Percentiles rank a stretch among this genome's conserved stretches.
These are phyloP conservation scores for Spatulosminthurus flaviceps DNA, from an alignment of 2,888 invertebrate genomes.

Conservation along the genomic window DNA sequence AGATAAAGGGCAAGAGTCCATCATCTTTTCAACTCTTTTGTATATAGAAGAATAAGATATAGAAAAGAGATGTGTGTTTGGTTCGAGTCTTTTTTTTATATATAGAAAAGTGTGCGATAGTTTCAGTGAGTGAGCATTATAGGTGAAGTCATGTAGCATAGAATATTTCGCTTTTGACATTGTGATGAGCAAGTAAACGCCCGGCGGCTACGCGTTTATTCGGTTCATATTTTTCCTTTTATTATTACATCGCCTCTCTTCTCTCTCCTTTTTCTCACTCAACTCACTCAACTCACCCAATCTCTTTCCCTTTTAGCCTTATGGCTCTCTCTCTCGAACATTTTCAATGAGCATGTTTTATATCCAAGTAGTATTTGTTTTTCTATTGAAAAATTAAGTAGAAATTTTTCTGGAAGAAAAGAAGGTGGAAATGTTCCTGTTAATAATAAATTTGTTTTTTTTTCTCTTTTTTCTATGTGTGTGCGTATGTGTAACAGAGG, in stretches of 20 bases:
- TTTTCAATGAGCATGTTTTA: background rate
- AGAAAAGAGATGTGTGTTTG: no score
- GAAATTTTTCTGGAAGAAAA: background rate
- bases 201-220: slow-evolving; percentile 13
- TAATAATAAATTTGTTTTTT: no score
- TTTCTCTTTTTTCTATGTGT: no score
- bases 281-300: background rate
- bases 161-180: background rate
- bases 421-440: no score
- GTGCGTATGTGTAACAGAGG: background rate
- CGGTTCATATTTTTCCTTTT: slow-evolving; percentile 14
- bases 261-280: background rate
- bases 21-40: no score
- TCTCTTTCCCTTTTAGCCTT: background rate
- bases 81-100: no score
- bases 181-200: background rate
- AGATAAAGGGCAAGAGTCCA: no score
- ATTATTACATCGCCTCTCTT: background rate
- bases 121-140: no score
- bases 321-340: background rate
- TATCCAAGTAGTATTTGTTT: no score
- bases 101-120: no score
- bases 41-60: no score
- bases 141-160: no score
- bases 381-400: background rate